Percentiles rank a stretch among this genome's conserved stretches.
phyloP scores from a whole-genome alignment of 2,888 invertebrate species.

The Sclerodermus sp. region DNA sequence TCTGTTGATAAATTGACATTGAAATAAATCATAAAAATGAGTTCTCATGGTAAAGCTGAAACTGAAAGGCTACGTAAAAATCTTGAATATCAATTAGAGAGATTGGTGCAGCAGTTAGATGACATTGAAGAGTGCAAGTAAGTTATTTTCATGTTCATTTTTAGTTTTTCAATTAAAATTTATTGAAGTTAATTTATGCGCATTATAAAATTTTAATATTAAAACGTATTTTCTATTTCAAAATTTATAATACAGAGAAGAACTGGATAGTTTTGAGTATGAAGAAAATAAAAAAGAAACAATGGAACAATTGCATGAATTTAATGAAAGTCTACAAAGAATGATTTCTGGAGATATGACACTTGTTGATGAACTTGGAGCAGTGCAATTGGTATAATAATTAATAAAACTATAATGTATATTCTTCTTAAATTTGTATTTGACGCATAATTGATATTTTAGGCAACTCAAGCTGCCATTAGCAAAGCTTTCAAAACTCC shows the following conservation, averaged over 20 bases:
- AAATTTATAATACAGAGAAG: constrained; percentile 58
- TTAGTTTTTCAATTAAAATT: not conserved
- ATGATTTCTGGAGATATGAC: constrained; percentile 71
- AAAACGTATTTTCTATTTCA: no score
- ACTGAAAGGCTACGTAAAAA: constrained; percentile 67
- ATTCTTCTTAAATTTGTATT: not conserved
- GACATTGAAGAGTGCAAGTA: constrained; percentile 74
- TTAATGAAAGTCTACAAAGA: constrained; percentile 66
- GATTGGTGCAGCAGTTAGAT: constrained; percentile 69
- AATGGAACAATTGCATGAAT: constrained; percentile 71
- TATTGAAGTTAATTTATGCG: no score
- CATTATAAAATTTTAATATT: no score
- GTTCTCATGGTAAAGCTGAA: constrained; percentile 64
- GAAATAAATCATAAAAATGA: constrained; percentile 43
- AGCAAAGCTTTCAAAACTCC: constrained; percentile 75
- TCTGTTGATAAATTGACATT: no score
- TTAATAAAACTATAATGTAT: not conserved
- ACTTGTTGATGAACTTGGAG: constrained; percentile 66
- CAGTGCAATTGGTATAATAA: constrained; percentile 65
- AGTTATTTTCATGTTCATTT: no score
- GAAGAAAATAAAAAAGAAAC: constrained; percentile 71
- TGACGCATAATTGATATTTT: constrained; percentile 14
- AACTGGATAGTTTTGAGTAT: constrained; percentile 68
- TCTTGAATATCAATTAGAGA: constrained; percentile 68
- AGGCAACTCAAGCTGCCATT: constrained; percentile 76